A percentile compares a stretch with the other conserved stretches of the same genome.
Evolutionary conservation across 2,797 vertebrate genomes (phyloP).

Genomic region (Anisognathus igniventris): DNA sequence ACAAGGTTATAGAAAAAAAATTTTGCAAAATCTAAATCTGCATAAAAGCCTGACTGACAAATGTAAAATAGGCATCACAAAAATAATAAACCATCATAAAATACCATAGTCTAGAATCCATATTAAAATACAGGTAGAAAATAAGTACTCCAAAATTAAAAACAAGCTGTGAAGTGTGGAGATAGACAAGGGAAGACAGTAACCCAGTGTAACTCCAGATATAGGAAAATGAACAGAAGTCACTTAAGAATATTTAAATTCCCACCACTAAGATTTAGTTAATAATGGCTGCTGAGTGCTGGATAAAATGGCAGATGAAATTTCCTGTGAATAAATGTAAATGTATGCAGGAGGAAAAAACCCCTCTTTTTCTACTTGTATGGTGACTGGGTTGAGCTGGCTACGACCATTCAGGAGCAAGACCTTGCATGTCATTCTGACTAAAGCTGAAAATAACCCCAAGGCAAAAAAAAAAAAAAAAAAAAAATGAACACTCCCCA

Average conservation of each 20-base stretch:
- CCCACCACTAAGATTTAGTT: background rate
- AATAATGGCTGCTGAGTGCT: background rate
- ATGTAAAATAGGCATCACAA: background rate
- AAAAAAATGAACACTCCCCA: accelerated
- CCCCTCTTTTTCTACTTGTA: background rate
- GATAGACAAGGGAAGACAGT: background rate
- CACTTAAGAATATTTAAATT: background rate
- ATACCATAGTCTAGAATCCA: background rate
- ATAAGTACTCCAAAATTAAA: background rate
- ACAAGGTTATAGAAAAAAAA: background rate
- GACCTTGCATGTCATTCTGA: background rate
- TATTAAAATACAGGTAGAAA: background rate
- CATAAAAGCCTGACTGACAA: background rate
- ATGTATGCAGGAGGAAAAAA: accelerated
- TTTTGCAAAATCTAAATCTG: background rate
- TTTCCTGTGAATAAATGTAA: background rate
- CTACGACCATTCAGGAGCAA: background rate
- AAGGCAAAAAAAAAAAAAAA: background rate
- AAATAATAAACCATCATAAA: background rate
- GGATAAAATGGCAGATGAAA: background rate
- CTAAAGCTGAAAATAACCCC: background rate
- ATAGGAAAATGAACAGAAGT: background rate
- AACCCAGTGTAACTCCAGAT: background rate
- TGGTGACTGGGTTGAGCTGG: background rate
- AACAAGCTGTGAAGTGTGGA: background rate